Percentiles rank a stretch among this genome's conserved stretches.
phyloP scores from a whole-genome alignment of 2,888 invertebrate genomes.

The Limnephilus auricula region DNA sequence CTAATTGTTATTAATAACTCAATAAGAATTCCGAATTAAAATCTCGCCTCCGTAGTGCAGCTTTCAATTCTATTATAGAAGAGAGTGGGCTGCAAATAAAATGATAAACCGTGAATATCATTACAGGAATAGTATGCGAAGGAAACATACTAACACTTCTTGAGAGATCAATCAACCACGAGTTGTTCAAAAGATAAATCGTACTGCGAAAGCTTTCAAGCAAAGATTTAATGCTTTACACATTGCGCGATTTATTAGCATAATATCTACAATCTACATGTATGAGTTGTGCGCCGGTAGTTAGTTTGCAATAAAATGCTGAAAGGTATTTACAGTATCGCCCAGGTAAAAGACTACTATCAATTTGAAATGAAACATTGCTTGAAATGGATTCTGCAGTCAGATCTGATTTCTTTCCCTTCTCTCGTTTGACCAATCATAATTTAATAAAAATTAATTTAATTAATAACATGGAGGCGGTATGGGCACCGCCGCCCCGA shows the following conservation, averaged over 20 bases:
- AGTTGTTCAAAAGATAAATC: background rate
- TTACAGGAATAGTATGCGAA: background rate
- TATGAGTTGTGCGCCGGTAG: background rate
- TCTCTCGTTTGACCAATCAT: background rate
- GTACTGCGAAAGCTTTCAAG: background rate
- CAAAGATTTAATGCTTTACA: background rate
- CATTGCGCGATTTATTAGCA: background rate
- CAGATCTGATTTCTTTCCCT: background rate
- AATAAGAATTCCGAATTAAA: background rate
- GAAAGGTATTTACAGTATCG: background rate
- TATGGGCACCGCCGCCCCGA: too few relatives aligned
- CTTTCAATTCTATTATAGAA: background rate
- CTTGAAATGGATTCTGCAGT: background rate
- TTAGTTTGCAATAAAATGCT: background rate
- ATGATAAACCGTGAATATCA: background rate
- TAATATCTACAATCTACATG: background rate
- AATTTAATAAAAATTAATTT: too few relatives aligned
- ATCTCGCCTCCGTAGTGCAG: background rate
- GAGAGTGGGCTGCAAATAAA: background rate
- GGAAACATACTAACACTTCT: background rate
- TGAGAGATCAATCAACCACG: background rate
- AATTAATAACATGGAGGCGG: too few relatives aligned
- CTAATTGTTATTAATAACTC: background rate
- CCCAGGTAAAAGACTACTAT: background rate
- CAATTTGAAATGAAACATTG: background rate